Evolutionary conservation across 2,797 vertebrate species (phyloP).

Genomic region (Avahi laniger): DNA sequence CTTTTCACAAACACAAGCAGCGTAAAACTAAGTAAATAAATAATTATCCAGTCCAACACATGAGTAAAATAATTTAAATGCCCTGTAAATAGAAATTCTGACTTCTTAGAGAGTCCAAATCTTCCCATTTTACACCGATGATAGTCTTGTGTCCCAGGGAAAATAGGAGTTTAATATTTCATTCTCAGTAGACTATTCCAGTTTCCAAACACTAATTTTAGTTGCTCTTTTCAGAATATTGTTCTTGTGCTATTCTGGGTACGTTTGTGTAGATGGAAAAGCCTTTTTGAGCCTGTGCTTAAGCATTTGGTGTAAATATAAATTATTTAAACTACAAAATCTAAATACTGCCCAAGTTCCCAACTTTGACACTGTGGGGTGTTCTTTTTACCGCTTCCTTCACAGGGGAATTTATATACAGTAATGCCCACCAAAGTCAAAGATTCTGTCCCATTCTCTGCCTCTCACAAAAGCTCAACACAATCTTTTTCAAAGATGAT

Average conservation of each 20-base stretch:
- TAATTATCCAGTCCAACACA: not conserved
- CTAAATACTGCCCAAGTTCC: not conserved
- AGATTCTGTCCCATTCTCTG: not conserved
- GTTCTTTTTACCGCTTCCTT: slow-evolving; percentile 17
- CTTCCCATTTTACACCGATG: not conserved
- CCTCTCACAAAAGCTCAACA: slow-evolving; percentile 37
- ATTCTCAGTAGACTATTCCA: not conserved
- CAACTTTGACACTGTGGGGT: not conserved
- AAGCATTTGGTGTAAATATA: not conserved
- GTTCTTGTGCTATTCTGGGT: not conserved
- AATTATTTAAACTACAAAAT: not conserved
- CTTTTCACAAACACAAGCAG: not conserved
- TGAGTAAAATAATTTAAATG: not conserved
- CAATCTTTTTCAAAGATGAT: slow-evolving; percentile 49
- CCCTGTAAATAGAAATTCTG: not conserved
- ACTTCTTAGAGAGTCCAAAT: not conserved
- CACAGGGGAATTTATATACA: slow-evolving; percentile 16
- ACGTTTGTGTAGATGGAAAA: not conserved
- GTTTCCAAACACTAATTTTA: not conserved
- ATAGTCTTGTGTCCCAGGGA: not conserved
- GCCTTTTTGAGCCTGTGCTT: not conserved
- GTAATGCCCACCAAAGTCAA: slow-evolving; percentile 50
- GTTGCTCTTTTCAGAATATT: not conserved
- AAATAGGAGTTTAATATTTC: not conserved
- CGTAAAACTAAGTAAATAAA: not conserved